These are phyloP conservation scores for Acrocyrtus sp. DNA, from an alignment of 2,888 invertebrate species.

Conservation along the genomic window DNA sequence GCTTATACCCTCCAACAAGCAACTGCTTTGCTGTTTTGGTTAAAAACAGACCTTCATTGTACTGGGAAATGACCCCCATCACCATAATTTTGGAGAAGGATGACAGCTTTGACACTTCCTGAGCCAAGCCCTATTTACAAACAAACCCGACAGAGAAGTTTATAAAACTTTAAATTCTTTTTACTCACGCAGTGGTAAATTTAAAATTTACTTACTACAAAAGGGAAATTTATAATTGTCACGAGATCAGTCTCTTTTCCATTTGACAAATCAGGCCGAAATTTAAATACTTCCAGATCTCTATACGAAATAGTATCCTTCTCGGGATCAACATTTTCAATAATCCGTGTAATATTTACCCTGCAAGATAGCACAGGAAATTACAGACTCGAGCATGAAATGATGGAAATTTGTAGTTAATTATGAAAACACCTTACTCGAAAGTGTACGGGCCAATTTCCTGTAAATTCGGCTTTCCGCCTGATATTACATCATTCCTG, in stretches of 20 bases:
- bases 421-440: too few relatives aligned
- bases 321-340: too few relatives aligned
- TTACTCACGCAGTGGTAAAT: too few relatives aligned
- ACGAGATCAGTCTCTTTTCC: slow-evolving; percentile 40
- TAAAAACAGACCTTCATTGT: slow-evolving; percentile 15
- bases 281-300: slow-evolving; percentile 37
- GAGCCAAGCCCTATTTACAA: slow-evolving; percentile 4
- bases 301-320: slow-evolving; percentile 15
- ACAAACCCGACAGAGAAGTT: not conserved
- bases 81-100: slow-evolving; percentile 7
- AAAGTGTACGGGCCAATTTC: slow-evolving; percentile 53
- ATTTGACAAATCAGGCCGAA: slow-evolving; percentile 33
- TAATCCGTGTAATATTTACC: too few relatives aligned
- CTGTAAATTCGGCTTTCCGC: slow-evolving; percentile 41
- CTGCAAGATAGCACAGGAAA: not conserved
- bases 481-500: slow-evolving; percentile 29
- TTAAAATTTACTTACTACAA: slow-evolving; percentile 39
- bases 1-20: slow-evolving; percentile 25
- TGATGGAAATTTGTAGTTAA: not conserved
- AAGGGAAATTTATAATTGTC: slow-evolving; percentile 54
- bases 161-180: too few relatives aligned
- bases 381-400: not conserved
- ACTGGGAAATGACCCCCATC: slow-evolving; percentile 7
- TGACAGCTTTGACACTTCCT: slow-evolving; percentile 7
- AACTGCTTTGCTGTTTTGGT: slow-evolving; percentile 11